These are phyloP conservation scores for Apodemia hepburni DNA, from an alignment of 2,888 invertebrate genomes.

Conservation along the genomic window DNA sequence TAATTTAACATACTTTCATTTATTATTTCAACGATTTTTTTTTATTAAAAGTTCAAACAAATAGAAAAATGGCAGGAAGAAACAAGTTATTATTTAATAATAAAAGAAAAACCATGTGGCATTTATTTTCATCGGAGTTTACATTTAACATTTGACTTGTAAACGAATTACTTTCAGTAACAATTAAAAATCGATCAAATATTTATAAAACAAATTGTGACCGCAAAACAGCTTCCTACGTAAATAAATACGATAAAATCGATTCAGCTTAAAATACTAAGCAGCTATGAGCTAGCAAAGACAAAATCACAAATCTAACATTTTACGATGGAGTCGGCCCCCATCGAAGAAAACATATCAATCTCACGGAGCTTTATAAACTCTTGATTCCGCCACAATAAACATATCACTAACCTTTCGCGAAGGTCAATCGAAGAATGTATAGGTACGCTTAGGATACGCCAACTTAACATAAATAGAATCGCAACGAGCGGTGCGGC, in stretches of 20 bases:
- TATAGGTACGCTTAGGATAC: conserved; percentile 76
- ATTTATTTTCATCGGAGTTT: background rate
- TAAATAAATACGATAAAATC: conserved; percentile 63
- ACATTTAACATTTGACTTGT: background rate
- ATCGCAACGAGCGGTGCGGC: conserved; percentile 61
- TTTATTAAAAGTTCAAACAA: background rate
- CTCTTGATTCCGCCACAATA: conserved; percentile 60
- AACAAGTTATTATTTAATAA: background rate
- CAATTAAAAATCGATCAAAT: conserved; percentile 15
- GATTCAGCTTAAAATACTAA: conserved; percentile 72
- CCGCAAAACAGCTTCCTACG: conserved; percentile 45
- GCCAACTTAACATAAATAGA: conserved; percentile 67
- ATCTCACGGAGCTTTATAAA: conserved; percentile 56
- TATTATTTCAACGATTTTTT: background rate
- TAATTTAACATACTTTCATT: background rate
- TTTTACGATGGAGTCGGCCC: conserved; percentile 38
- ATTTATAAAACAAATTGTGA: conserved; percentile 50
- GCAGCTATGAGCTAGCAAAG: conserved; percentile 69
- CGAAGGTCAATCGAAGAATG: conserved; percentile 79
- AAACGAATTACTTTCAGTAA: conserved; percentile 14
- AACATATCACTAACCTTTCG: conserved; percentile 79
- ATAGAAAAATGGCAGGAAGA: background rate
- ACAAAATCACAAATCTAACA: conserved; percentile 65
- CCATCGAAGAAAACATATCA: conserved; percentile 21
- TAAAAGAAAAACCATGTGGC: background rate